Evolutionary conservation across 2,888 invertebrate genomes (phyloP).

Genomic region (Timandra comae): DNA sequence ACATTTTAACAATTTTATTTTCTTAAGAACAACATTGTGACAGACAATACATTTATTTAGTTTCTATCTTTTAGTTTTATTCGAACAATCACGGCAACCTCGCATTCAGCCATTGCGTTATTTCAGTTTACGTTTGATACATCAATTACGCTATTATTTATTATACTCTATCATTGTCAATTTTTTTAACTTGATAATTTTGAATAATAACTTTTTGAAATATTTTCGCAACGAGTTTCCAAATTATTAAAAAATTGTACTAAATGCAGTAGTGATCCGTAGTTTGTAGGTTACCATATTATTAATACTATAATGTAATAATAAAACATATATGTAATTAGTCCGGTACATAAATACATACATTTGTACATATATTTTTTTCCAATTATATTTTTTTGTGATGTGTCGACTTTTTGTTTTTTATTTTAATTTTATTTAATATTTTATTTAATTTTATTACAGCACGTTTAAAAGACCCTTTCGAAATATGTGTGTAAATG

Average conservation of each 20-base stretch:
- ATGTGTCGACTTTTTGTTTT: conserved; percentile 37
- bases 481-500: conserved; percentile 5
- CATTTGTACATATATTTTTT: conserved; percentile 62
- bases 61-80: no score
- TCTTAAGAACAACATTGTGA: no score
- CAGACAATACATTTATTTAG: no score
- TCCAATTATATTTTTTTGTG: conserved; percentile 74
- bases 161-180: no score
- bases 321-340: conserved; percentile 13
- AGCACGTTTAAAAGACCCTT: conserved; percentile 8
- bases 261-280: conserved; percentile 12
- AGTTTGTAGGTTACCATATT: conserved; percentile 29
- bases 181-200: no score
- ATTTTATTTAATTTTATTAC: conserved; percentile 7
- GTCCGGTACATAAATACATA: conserved; percentile 30
- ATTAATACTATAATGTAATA: conserved; percentile 5
- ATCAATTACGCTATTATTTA: no score
- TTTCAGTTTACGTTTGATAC: no score
- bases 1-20: no score
- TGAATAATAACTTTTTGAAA: no score
- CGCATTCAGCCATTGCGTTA: no score
- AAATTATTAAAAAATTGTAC: conserved; percentile 12
- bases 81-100: no score
- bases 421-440: conserved; percentile 22
- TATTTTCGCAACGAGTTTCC: no score